Percentiles rank a stretch among this genome's conserved stretches.
phyloP scores from a whole-genome alignment of 2,113 vertebrate species.

The Romanogobio albipinnatus region DNA sequence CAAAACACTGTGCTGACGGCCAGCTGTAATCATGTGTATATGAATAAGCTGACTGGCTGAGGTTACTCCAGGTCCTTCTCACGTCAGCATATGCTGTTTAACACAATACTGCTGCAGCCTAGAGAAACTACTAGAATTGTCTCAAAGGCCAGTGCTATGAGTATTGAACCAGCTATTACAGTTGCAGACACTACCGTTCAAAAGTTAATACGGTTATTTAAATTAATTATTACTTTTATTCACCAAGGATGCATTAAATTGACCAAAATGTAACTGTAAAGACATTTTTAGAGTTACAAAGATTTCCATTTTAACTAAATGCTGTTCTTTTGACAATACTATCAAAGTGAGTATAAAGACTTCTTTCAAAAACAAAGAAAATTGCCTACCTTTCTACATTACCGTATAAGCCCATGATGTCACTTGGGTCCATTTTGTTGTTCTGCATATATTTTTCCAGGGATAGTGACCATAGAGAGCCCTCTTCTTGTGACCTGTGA shows the following conservation, averaged over 20 bases:
- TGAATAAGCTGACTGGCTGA: background rate
- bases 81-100: too few relatives aligned
- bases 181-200: too few relatives aligned
- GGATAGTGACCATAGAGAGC: constrained; percentile 90
- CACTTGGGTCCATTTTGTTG: constrained; percentile 62
- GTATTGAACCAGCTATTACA: too few relatives aligned
- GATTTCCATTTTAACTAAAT: background rate
- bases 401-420: constrained; percentile 77
- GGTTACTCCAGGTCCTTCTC: background rate
- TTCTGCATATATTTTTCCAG: constrained; percentile 79
- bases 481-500: constrained; percentile 82
- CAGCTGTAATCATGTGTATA: background rate
- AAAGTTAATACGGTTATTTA: too few relatives aligned
- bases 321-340: too few relatives aligned
- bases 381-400: constrained; percentile 80
- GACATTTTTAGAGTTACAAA: too few relatives aligned
- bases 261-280: too few relatives aligned
- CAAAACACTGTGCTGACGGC: background rate
- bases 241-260: too few relatives aligned
- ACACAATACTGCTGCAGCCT: too few relatives aligned
- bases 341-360: background rate
- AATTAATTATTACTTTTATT: too few relatives aligned
- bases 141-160: too few relatives aligned
- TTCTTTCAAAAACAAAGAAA: background rate
- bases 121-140: too few relatives aligned